Evolutionary conservation across 2,113 vertebrate species (phyloP).

Genomic region (Felis chaus): DNA sequence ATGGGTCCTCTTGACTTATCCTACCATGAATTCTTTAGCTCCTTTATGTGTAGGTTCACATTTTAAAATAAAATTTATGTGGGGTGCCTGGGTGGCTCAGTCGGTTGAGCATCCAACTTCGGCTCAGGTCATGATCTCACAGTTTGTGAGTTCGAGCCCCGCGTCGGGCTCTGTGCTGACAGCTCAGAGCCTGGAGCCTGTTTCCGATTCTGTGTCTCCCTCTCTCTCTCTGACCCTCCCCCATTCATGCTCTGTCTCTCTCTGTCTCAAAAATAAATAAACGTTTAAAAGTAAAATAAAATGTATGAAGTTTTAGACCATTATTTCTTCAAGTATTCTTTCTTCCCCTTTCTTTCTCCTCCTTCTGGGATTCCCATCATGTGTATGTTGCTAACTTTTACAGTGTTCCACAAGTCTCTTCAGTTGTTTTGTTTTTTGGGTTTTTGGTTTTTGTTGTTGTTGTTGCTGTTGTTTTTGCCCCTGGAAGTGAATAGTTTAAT

Average conservation of each 20-base stretch:
- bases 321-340: not conserved
- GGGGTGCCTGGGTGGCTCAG: too few species aligned
- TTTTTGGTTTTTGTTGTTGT: too few species aligned
- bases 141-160: too few species aligned
- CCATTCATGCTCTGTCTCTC: too few species aligned
- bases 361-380: not conserved
- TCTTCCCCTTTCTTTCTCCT: not conserved
- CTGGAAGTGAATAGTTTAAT: not conserved
- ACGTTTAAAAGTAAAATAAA: not conserved
- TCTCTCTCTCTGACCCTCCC: too few species aligned
- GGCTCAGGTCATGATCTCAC: too few species aligned
- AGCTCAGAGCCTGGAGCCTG: too few species aligned
- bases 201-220: too few species aligned
- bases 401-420: not conserved
- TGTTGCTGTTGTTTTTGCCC: not conserved
- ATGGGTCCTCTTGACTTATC: not conserved
- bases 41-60: not conserved
- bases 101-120: too few species aligned
- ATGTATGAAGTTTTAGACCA: not conserved
- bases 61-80: not conserved
- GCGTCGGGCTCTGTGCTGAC: too few species aligned
- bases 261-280: too few species aligned
- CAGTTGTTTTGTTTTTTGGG: not conserved
- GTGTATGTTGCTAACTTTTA: not conserved
- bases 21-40: not conserved